Conservation (phyloP, 2,888 invertebrate genomes). For the Notodonta ziczac region DNA sequence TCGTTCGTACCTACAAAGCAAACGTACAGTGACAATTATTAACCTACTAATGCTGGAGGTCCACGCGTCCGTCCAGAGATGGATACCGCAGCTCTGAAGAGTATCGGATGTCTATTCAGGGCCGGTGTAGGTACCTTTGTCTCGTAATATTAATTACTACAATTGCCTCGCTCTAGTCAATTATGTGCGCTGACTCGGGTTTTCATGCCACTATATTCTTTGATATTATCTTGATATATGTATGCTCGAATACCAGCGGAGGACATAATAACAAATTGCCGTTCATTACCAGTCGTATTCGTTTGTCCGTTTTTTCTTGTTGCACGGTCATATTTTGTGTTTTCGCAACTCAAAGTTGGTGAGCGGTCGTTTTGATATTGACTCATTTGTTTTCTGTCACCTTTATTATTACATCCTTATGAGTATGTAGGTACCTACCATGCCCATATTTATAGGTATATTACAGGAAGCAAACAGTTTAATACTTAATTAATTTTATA, state of each 20-base stretch:
- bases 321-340: not conserved
- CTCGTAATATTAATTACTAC: slow-evolving; percentile 46
- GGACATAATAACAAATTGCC: slow-evolving; percentile 10
- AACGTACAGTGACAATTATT: slow-evolving; percentile 8
- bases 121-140: slow-evolving; percentile 28
- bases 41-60: slow-evolving; percentile 18
- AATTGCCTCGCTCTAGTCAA: slow-evolving; percentile 40
- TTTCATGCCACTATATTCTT: slow-evolving; percentile 16
- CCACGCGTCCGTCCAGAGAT: slow-evolving; percentile 26
- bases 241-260: slow-evolving; percentile 2
- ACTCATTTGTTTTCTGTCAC: not conserved
- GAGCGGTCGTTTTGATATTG: not conserved
- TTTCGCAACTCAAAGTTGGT: not conserved
- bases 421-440: not conserved
- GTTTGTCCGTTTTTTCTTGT: slow-evolving; percentile 1
- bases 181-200: slow-evolving; percentile 34
- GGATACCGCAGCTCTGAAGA: slow-evolving; percentile 35
- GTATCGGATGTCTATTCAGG: slow-evolving; percentile 49
- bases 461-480: too few species aligned
- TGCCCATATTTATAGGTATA: too few species aligned
- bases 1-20: too few species aligned
- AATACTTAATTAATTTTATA: too few species aligned
- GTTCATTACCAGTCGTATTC: slow-evolving; percentile 8
- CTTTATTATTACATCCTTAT: not conserved
- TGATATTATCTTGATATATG: slow-evolving; percentile 9